phyloP scores from a whole-genome alignment of 2,113 vertebrate genomes.

The Ceuthmochares aereus region DNA sequence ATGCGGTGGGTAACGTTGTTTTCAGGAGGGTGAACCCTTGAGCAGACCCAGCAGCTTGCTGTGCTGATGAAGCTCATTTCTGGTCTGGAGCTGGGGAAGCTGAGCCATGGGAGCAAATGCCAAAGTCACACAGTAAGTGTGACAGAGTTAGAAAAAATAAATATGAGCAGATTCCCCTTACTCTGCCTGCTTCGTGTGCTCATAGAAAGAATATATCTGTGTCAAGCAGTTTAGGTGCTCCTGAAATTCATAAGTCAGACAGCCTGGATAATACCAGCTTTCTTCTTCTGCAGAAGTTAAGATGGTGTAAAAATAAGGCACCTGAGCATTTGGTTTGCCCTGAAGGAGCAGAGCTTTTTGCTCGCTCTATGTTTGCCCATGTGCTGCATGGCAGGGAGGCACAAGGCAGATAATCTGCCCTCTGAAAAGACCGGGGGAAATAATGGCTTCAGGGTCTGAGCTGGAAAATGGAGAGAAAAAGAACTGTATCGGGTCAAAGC shows the following conservation, averaged over 20 bases:
- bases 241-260: background rate
- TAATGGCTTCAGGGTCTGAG: background rate
- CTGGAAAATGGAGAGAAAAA: background rate
- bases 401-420: background rate
- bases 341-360: background rate
- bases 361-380: fast-evolving
- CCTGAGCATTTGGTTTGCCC: background rate
- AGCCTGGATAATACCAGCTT: background rate
- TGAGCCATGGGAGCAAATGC: background rate
- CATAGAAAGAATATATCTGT: background rate
- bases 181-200: background rate
- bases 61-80: background rate
- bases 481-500: background rate
- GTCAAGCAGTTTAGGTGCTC: background rate
- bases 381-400: background rate
- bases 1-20: background rate
- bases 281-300: background rate
- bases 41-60: background rate
- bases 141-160: background rate
- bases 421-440: background rate
- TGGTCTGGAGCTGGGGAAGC: background rate
- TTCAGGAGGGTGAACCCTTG: background rate
- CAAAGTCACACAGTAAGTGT: background rate
- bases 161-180: background rate
- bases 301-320: background rate